Evolutionary conservation across 2,113 vertebrate species (phyloP).

Genomic region (Anseranas semipalmata): DNA sequence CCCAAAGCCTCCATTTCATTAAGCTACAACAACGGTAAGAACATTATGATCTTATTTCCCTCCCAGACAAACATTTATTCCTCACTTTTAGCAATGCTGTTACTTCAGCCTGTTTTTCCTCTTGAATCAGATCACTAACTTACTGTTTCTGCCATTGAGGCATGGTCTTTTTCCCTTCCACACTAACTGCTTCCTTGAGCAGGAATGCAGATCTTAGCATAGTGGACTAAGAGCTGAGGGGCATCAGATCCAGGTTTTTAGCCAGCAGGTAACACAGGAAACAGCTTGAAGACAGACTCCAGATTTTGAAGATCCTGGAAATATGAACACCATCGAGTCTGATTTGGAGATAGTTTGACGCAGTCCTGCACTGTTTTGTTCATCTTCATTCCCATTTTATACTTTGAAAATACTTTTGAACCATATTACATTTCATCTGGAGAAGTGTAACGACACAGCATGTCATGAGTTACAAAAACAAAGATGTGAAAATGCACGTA

Average conservation of each 20-base stretch:
- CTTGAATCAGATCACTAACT: background rate
- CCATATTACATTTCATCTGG: background rate
- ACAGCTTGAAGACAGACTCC: background rate
- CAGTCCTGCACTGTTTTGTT: background rate
- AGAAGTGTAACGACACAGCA: background rate
- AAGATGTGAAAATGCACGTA: slow-evolving; percentile 71
- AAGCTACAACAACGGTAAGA: background rate
- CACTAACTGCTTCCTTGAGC: background rate
- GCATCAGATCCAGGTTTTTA: background rate
- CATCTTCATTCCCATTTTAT: background rate
- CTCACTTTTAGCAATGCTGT: background rate
- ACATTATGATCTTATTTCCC: background rate
- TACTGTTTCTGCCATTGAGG: background rate
- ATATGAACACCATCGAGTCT: background rate
- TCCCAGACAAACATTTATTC: background rate
- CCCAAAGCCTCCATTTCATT: background rate
- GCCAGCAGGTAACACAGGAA: fast-evolving
- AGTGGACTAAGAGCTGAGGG: background rate
- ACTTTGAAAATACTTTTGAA: background rate
- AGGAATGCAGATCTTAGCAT: background rate
- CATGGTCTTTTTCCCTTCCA: background rate
- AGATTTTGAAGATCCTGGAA: background rate
- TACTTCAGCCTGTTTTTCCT: background rate
- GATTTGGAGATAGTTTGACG: background rate
- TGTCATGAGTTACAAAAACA: background rate